A percentile compares a stretch with the other conserved stretches of the same genome.
Conservation (phyloP, 2,797 vertebrate genomes). For the Antrozous pallidus region DNA sequence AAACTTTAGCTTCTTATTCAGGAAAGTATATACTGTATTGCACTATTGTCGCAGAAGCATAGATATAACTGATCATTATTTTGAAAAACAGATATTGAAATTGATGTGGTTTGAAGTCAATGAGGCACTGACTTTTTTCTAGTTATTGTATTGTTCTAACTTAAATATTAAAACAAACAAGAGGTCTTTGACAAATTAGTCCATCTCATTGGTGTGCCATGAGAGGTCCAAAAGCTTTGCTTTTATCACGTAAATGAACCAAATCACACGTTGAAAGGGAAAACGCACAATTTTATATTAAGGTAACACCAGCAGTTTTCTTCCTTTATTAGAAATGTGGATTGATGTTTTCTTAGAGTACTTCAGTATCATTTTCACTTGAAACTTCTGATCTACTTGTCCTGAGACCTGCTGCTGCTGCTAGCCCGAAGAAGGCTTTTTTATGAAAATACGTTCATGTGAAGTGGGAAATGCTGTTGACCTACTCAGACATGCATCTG, state of each 20-base stretch:
- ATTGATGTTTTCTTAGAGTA: conserved; percentile 56
- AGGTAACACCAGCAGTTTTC: conserved; percentile 65
- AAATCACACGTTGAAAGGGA: conserved; percentile 45
- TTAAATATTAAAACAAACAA: conserved; percentile 83
- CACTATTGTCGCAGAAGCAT: conserved; percentile 82
- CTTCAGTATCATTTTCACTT: conserved; percentile 40
- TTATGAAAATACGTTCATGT: conserved; percentile 47
- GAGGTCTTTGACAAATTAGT: conserved; percentile 78
- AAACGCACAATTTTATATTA: conserved; percentile 50
- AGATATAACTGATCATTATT: conserved; percentile 81
- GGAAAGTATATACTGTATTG: conserved; percentile 83
- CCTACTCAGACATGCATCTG: conserved; percentile 19
- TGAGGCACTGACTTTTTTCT: conserved; percentile 83
- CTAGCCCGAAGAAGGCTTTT: conserved; percentile 36
- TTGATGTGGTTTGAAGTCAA: conserved; percentile 78
- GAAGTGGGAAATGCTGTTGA: conserved; percentile 57
- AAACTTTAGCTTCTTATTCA: conserved; percentile 83
- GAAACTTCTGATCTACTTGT: conserved; percentile 43
- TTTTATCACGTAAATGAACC: conserved; percentile 66
- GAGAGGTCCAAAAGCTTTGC: conserved; percentile 67
- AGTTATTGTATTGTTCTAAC: conserved; percentile 83
- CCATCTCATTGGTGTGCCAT: conserved; percentile 78
- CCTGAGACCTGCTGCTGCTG: conserved; percentile 64
- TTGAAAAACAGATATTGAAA: conserved; percentile 78
- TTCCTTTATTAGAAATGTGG: conserved; percentile 39